A percentile compares a stretch with the other conserved stretches of the same genome.
These are phyloP conservation scores for Eptatretus atami DNA, from an alignment of 2,797 vertebrate genomes.

Conservation along the genomic window DNA sequence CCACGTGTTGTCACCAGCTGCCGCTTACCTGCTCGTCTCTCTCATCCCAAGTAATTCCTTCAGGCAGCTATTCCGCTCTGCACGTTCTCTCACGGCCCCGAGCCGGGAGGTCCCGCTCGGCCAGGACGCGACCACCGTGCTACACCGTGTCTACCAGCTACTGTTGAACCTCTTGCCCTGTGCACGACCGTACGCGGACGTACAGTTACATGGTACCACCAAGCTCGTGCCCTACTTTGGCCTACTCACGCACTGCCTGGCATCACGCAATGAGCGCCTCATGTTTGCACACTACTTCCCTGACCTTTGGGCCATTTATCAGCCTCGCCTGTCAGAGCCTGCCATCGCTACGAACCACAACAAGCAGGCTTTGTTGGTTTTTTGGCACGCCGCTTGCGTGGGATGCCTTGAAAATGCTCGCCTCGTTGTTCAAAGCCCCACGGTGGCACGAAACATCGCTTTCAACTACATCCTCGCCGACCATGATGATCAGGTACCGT, in stretches of 20 bases:
- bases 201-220: conserved; percentile 76
- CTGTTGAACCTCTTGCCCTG: conserved; percentile 68
- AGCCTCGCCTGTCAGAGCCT: conserved; percentile 82
- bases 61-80: conserved; percentile 95
- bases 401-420: conserved; percentile 91
- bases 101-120: conserved; percentile 78
- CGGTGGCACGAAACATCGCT: conserved; percentile 96
- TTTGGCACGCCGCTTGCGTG: conserved; percentile 92
- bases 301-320: conserved; percentile 97
- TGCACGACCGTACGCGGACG: conserved; percentile 84
- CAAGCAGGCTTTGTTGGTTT: conserved; percentile 84
- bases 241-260: conserved; percentile 97
- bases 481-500: conserved; percentile 32
- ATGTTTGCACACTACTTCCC: conserved; percentile 97
- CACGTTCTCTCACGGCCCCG: conserved; percentile 73
- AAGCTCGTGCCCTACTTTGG: conserved; percentile 96
- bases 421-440: conserved; percentile 80
- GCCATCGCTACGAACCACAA: conserved; percentile 98
- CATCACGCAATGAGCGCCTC: conserved; percentile 94
- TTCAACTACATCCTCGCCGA: conserved; percentile 98
- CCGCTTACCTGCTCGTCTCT: conserved; percentile 88
- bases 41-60: conserved; percentile 98
- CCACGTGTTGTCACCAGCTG: conserved; percentile 22
- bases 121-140: conserved; percentile 72
- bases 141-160: conserved; percentile 88